phyloP scores from a whole-genome alignment of 2,113 vertebrate species.

The Cinclus mexicanus region DNA sequence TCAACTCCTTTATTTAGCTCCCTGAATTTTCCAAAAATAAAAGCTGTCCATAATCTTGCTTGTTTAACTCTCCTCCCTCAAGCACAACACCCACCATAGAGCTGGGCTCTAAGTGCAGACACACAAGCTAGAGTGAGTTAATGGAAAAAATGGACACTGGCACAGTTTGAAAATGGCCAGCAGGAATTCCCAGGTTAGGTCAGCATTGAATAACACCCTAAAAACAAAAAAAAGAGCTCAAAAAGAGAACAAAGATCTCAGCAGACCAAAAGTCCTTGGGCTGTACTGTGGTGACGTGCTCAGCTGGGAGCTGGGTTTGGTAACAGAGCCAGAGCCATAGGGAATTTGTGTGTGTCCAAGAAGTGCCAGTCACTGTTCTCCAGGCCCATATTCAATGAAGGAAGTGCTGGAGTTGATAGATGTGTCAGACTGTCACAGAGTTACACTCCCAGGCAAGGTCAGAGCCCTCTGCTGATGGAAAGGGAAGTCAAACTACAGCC shows the following conservation, averaged over 20 bases:
- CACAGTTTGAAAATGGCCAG: neutral
- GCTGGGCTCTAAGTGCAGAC: neutral
- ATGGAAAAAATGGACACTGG: neutral
- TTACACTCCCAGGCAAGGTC: neutral
- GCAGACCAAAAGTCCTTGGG: neutral
- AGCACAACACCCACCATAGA: neutral
- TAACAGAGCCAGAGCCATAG: neutral
- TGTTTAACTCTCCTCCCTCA: neutral
- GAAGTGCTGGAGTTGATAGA: neutral
- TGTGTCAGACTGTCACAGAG: neutral
- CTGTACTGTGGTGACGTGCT: neutral
- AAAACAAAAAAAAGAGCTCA: neutral
- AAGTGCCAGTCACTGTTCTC: neutral
- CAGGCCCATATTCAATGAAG: neutral
- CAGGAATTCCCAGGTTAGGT: neutral
- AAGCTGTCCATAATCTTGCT: neutral
- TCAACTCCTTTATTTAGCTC: neutral
- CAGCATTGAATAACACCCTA: neutral
- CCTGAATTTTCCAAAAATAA: neutral
- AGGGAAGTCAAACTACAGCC: neutral
- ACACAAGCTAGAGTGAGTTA: neutral
- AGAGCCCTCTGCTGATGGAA: neutral
- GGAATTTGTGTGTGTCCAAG: neutral
- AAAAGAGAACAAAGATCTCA: neutral
- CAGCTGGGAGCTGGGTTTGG: neutral